These are phyloP conservation scores for Phalacrocorax brasilianus DNA, from an alignment of 2,113 vertebrate genomes.

Conservation along the genomic window DNA sequence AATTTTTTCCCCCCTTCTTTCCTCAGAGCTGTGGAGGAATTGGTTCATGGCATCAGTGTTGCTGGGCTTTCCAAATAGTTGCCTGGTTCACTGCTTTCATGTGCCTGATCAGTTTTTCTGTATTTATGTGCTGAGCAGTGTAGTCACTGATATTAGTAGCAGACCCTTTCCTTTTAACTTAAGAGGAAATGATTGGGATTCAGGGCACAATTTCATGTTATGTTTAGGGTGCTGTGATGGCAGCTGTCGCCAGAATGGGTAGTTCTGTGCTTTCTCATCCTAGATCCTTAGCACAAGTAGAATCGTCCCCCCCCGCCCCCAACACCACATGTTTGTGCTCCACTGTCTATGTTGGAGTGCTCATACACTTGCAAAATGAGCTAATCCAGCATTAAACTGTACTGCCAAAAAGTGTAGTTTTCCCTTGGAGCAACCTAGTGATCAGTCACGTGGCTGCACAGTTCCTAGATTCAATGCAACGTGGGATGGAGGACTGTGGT, in stretches of 20 bases:
- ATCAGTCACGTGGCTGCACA: background rate
- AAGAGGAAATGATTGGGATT: background rate
- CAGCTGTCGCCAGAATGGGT: background rate
- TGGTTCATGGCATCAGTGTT: background rate
- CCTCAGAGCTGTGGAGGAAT: background rate
- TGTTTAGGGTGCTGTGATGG: background rate
- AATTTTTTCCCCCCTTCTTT: background rate
- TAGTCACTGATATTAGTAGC: background rate
- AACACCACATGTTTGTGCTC: background rate
- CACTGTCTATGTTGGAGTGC: background rate
- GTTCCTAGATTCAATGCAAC: background rate
- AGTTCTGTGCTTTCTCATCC: background rate
- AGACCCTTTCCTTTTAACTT: background rate
- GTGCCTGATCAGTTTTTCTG: background rate
- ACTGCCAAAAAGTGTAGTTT: background rate
- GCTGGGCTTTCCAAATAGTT: background rate
- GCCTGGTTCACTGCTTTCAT: background rate
- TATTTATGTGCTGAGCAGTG: background rate
- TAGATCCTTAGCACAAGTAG: background rate
- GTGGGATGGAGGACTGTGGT: background rate
- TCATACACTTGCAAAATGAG: background rate
- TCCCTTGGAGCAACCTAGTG: background rate
- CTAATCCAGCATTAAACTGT: background rate
- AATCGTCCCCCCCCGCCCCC: no score
- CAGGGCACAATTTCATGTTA: background rate